Evolutionary conservation across 2,888 invertebrate species (phyloP).

Genomic region (Timema podura): DNA sequence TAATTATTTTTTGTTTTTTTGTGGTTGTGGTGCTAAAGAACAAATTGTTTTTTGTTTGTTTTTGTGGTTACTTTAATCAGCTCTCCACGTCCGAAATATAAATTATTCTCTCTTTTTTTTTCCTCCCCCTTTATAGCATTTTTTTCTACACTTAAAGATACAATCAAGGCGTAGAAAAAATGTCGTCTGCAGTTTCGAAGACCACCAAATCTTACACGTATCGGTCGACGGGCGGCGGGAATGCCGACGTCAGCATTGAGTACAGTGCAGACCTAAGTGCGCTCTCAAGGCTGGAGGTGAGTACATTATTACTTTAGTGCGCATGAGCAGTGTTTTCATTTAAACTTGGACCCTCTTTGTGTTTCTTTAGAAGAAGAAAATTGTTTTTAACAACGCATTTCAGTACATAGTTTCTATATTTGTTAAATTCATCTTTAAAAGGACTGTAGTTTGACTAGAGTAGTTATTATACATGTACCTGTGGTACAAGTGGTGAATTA

Average conservation of each 20-base stretch:
- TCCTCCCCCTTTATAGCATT: not conserved
- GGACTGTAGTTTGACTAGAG: no score
- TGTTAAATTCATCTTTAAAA: no score
- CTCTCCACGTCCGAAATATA: constrained; percentile 5
- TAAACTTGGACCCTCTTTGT: no score
- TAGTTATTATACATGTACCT: no score
- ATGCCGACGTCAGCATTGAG: constrained; percentile 90
- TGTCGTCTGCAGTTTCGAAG: constrained; percentile 56
- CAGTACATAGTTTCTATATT: no score
- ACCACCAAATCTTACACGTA: constrained; percentile 84
- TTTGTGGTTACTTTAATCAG: not conserved
- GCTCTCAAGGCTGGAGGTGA: constrained; percentile 93
- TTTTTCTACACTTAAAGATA: constrained; percentile 5
- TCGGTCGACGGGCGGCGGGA: constrained; percentile 75
- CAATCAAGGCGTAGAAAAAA: constrained; percentile 27
- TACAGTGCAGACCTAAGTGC: constrained; percentile 91
- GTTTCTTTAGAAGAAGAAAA: no score
- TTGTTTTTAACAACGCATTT: no score
- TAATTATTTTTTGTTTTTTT: not conserved
- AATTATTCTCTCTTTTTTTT: not conserved
- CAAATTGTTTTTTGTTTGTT: constrained; percentile 4
- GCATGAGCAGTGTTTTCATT: no score
- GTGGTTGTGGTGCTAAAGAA: constrained; percentile 8
- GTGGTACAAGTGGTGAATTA: no score
- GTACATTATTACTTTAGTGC: constrained; percentile 35